These are phyloP conservation scores for Theocolax elegans DNA, from an alignment of 1,140 invertebrate species.

Conservation along the genomic window DNA sequence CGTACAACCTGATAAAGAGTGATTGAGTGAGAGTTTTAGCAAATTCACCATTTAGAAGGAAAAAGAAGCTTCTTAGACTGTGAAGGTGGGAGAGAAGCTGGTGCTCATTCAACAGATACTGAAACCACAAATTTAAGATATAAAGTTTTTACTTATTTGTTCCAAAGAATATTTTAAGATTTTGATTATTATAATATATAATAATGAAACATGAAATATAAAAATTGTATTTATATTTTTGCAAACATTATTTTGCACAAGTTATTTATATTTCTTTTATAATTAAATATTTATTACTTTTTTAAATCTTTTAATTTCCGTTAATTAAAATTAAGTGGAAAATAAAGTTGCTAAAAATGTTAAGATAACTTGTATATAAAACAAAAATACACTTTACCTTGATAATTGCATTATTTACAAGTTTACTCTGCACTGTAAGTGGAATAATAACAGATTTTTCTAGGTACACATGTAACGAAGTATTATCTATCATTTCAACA, in stretches of 20 bases:
- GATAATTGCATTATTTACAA: slow-evolving; percentile 78
- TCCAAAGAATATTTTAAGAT: too few species aligned
- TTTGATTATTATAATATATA: too few species aligned
- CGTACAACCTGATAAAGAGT: slow-evolving; percentile 74
- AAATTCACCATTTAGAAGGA: slow-evolving; percentile 82
- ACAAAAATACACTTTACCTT: slow-evolving; percentile 57
- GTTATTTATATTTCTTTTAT: too few species aligned
- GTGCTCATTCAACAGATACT: slow-evolving; percentile 74
- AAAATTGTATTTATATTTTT: too few species aligned
- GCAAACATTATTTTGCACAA: too few species aligned
- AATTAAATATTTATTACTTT: too few species aligned
- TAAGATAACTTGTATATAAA: too few species aligned
- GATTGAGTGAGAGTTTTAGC: slow-evolving; percentile 75
- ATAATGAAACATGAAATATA: too few species aligned
- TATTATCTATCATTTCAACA: slow-evolving; percentile 61
- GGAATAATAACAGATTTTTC: slow-evolving; percentile 77
- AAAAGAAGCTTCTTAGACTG: slow-evolving; percentile 79
- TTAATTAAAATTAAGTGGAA: too few species aligned
- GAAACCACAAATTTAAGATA: background rate
- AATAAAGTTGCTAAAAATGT: too few species aligned
- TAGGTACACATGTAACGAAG: slow-evolving; percentile 72
- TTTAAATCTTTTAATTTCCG: too few species aligned
- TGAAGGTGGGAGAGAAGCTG: slow-evolving; percentile 77
- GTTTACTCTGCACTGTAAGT: slow-evolving; percentile 73
- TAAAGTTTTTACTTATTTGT: too few species aligned